Evolutionary conservation across 2,113 vertebrate species (phyloP).

Genomic region (Phainopepla nitens): DNA sequence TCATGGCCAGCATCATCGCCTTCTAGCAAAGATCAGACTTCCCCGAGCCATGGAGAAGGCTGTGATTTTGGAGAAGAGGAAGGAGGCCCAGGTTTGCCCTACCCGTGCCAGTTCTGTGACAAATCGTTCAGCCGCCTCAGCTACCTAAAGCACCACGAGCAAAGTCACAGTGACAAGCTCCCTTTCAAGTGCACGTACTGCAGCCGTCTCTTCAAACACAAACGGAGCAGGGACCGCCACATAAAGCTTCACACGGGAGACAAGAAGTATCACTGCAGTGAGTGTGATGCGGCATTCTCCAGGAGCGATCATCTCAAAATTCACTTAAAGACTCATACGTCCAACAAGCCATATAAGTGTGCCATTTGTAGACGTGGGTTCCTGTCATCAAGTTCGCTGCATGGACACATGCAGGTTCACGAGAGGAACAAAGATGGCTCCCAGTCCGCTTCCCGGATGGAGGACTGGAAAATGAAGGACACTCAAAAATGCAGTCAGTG

Average conservation of each 20-base stretch:
- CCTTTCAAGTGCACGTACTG: constrained; percentile 97
- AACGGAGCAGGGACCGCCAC: constrained; percentile 95
- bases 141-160: constrained; percentile 97
- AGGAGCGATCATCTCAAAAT: constrained; percentile 98
- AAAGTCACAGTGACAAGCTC: constrained; percentile 96
- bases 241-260: constrained; percentile 97
- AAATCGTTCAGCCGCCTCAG: constrained; percentile 98
- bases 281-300: constrained; percentile 95
- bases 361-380: constrained; percentile 95
- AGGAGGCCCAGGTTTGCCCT: constrained; percentile 90
- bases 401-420: constrained; percentile 98
- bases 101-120: constrained; percentile 97
- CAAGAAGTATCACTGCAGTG: constrained; percentile 97
- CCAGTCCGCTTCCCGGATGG: constrained; percentile 81
- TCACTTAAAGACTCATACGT: constrained; percentile 97
- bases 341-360: constrained; percentile 99
- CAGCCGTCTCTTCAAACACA: constrained; percentile 97
- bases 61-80: constrained; percentile 96
- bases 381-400: constrained; percentile 92
- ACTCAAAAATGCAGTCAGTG: constrained; percentile 97
- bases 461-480: constrained; percentile 94
- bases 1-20: constrained; percentile 97
- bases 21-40: constrained; percentile 97
- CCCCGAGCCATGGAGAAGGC: constrained; percentile 90
- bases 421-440: constrained; percentile 89